Percentiles rank a stretch among this genome's conserved stretches.
Evolutionary conservation across 2,113 vertebrate species (phyloP).

Genomic region (Brienomyrus longianalis): DNA sequence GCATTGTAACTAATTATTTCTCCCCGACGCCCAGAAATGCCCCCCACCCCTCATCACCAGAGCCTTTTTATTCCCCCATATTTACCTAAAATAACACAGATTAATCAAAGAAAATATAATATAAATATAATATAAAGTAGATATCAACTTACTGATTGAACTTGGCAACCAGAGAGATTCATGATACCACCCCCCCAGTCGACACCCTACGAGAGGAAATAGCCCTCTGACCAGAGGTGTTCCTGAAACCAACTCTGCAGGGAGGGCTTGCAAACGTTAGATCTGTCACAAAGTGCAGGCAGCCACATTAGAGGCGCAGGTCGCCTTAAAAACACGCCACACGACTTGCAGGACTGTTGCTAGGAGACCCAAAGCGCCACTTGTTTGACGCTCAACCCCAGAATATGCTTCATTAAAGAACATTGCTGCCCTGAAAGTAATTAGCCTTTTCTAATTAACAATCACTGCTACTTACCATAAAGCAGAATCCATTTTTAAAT

Average conservation of each 20-base stretch:
- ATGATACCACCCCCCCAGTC: not conserved
- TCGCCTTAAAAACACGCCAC: not conserved
- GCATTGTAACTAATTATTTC: not conserved
- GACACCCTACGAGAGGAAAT: not conserved
- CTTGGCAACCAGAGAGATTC: not conserved
- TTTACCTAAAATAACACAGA: not conserved
- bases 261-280: not conserved
- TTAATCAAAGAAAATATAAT: not conserved
- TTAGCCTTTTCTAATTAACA: constrained; percentile 1
- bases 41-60: not conserved
- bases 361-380: not conserved
- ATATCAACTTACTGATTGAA: not conserved
- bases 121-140: not conserved
- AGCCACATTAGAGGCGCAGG: not conserved
- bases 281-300: not conserved
- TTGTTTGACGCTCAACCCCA: not conserved
- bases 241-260: not conserved
- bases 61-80: not conserved
- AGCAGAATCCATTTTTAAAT: not conserved
- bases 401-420: not conserved
- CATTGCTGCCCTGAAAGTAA: not conserved
- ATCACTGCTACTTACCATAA: not conserved
- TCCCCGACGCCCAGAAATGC: not conserved
- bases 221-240: not conserved
- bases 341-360: not conserved